Evolutionary conservation across 2,888 invertebrate genomes (phyloP).

Genomic region (Bellardia pandia): DNA sequence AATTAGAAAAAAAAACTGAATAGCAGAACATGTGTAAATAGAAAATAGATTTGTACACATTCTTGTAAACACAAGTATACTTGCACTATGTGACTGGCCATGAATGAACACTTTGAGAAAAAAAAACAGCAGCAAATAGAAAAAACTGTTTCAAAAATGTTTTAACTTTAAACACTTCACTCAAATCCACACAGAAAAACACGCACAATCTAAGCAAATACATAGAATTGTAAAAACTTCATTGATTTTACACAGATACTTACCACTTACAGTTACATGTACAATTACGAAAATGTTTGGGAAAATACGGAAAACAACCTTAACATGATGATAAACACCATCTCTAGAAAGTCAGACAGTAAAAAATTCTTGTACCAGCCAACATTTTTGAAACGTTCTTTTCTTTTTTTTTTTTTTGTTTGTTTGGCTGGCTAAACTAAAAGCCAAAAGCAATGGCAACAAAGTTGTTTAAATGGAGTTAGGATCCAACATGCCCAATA

Average conservation of each 20-base stretch:
- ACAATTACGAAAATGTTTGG: conserved; percentile 26
- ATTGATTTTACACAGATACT: conserved; percentile 36
- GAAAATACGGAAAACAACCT: conserved; percentile 14
- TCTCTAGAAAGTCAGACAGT: not conserved
- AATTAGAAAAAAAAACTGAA: not conserved
- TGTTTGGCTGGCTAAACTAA: conserved; percentile 35
- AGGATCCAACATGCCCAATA: not conserved
- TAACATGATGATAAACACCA: conserved; percentile 19
- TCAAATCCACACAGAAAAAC: conserved; percentile 5
- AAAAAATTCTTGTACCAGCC: conserved; percentile 7
- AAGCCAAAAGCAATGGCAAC: conserved; percentile 41
- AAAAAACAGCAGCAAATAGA: not conserved
- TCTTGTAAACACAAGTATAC: conserved; percentile 28
- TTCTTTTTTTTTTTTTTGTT: not conserved
- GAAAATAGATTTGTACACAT: conserved; percentile 60
- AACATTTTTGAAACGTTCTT: conserved; percentile 37
- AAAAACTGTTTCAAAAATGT: conserved; percentile 30
- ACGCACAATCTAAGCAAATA: conserved; percentile 30
- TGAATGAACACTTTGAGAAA: conserved; percentile 41
- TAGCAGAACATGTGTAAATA: conserved; percentile 61
- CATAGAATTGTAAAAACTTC: conserved; percentile 26
- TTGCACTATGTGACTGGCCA: conserved; percentile 33
- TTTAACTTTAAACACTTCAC: conserved; percentile 51
- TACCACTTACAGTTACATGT: conserved; percentile 24
- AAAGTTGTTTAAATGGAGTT: conserved; percentile 30